Conservation (phyloP, 37 sponge, comb jelly and placozoan species). For the Oopsacas minuta region DNA sequence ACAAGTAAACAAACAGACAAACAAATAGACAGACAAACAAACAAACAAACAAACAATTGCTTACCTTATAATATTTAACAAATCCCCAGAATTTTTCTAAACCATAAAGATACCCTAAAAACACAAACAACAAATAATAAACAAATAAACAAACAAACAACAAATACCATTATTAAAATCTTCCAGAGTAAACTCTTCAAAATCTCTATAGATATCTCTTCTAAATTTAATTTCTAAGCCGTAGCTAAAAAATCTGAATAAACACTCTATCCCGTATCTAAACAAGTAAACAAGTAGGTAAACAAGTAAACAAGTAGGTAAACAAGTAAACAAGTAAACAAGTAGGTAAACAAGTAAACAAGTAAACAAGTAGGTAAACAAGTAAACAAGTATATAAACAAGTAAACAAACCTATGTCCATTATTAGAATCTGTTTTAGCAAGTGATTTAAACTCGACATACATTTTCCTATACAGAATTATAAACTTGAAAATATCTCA, state of each 20-base stretch:
- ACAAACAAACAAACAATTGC: neutral
- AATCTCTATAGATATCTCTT: slow-evolving; percentile 66
- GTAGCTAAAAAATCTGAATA: slow-evolving; percentile 97
- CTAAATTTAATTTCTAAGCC: slow-evolving; percentile 92
- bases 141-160: neutral
- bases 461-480: slow-evolving; percentile 95
- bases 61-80: slow-evolving; percentile 91
- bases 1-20: neutral
- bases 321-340: slow-evolving; percentile 17
- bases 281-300: neutral
- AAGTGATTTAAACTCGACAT: slow-evolving; percentile 70
- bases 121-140: neutral
- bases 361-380: neutral
- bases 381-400: neutral
- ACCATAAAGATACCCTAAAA: slow-evolving; percentile 66
- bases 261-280: slow-evolving; percentile 97
- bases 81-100: slow-evolving; percentile 99
- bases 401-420: slow-evolving; percentile 50
- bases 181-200: slow-evolving; percentile 74
- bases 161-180: slow-evolving; percentile 52
- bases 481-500: no score
- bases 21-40: neutral
- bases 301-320: slow-evolving; percentile 2
- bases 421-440: slow-evolving; percentile 63
- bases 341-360: neutral